Evolutionary conservation across 2,113 vertebrate species (phyloP).

Genomic region (Salvelinus alpinus): DNA sequence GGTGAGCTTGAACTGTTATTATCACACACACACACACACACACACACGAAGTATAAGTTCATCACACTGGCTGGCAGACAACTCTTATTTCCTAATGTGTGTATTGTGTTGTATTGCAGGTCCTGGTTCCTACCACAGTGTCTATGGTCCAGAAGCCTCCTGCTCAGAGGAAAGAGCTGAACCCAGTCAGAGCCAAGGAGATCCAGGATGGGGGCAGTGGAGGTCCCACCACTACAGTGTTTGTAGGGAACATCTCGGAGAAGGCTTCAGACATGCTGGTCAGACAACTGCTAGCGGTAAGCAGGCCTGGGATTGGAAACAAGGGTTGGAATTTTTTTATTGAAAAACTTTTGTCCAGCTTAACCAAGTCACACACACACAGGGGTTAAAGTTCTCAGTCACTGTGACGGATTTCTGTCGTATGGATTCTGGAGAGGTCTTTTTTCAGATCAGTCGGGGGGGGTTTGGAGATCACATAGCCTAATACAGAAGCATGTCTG

Average conservation of each 20-base stretch:
- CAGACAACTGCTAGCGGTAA: constrained; percentile 93
- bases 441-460: too few relatives aligned
- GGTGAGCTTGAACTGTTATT: constrained; percentile 57
- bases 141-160: constrained; percentile 90
- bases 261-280: constrained; percentile 98
- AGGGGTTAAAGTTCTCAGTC: too few relatives aligned
- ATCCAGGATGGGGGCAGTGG: constrained; percentile 81
- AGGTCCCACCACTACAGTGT: constrained; percentile 94
- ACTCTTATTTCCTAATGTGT: too few relatives aligned
- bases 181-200: constrained; percentile 82
- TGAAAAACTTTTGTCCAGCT: too few relatives aligned
- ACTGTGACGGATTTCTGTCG: too few relatives aligned
- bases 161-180: constrained; percentile 82
- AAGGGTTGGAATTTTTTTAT: too few relatives aligned
- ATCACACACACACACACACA: too few relatives aligned
- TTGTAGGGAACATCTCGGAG: constrained; percentile 98
- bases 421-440: too few relatives aligned
- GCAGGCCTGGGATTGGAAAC: constrained; percentile 46
- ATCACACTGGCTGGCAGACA: neutral
- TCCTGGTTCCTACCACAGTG: constrained; percentile 88
- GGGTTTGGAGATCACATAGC: too few relatives aligned
- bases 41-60: too few relatives aligned
- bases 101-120: constrained; percentile 42
- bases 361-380: too few relatives aligned
- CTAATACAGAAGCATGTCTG: too few relatives aligned